Evolutionary conservation across 2,888 invertebrate genomes (phyloP).

Genomic region (Octodonta nipae): DNA sequence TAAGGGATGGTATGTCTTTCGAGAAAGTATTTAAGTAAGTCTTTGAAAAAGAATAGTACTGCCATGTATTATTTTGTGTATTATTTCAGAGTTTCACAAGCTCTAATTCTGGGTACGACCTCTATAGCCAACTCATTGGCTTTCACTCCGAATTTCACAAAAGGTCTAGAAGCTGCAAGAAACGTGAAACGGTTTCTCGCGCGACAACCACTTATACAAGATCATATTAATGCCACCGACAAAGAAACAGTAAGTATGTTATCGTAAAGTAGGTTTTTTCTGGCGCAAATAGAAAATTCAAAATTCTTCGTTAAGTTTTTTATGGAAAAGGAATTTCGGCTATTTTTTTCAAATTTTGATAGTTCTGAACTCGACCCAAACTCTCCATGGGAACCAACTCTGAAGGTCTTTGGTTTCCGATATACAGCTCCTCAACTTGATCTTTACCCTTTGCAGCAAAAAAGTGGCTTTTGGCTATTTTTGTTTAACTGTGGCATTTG

Average conservation of each 20-base stretch:
- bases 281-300: background rate
- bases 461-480: too few species aligned
- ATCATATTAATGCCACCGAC: constrained; percentile 23
- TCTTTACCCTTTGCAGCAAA: too few species aligned
- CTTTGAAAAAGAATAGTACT: background rate
- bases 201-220: constrained; percentile 45
- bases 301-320: too few species aligned
- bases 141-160: constrained; percentile 71
- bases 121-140: constrained; percentile 52
- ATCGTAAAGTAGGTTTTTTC: background rate
- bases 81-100: constrained; percentile 52
- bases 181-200: constrained; percentile 51
- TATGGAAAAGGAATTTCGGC: too few species aligned
- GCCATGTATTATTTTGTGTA: constrained; percentile 5
- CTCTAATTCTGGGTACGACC: constrained; percentile 55
- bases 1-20: constrained; percentile 46
- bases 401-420: too few species aligned
- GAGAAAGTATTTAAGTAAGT: constrained; percentile 57
- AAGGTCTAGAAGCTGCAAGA: constrained; percentile 58
- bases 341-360: too few species aligned
- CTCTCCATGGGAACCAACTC: too few species aligned
- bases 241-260: constrained; percentile 28
- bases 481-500: too few species aligned
- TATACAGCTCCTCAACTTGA: too few species aligned
- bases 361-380: too few species aligned